Base-by-base conservation (phyloP, 1,140 invertebrate species). In the Xylocopa sonorina region DNA sequence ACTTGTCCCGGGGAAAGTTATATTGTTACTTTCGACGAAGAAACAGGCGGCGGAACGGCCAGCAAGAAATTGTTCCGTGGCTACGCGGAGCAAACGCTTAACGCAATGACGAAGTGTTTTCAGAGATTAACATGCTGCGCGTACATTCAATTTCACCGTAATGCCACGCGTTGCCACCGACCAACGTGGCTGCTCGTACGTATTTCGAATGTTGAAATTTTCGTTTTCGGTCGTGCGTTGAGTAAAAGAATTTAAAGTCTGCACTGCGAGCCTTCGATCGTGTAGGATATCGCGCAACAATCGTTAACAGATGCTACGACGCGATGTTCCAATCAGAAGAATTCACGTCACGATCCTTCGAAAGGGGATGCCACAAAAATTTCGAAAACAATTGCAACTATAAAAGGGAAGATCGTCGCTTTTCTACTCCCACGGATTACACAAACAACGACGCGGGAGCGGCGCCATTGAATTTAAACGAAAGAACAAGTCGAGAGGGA, bases 1-100 rank as follows among this genome's bases (percentile, higher is more conserved):
- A 73, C 64, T 57, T 64, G 66, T 63, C 51, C 66, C 34, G 63
- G 46, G n/a, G 27, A 2, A 77, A 82, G 57, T 67, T 75, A 75
- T 55, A 57, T 82, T 63, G 68, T 81, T 67, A 81, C 38, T 58
- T 64, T 77, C 71, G 60, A 34, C 48, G 24, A 24, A 14, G 21
- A 57, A 68, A 82, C 48, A 43, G 43, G 57, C 5, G n/a, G 24
- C 9, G 24, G 10, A 69, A 34, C 18, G 46, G 18, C n/a, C 38
- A 29, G 9, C 24, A 53, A 29, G 38, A 63, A 78, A 53, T 50
- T 55, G 9, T 60, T 34, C n/a, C 34, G 5, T 46, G 5, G 67
- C 50, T 58, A 24, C 32, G 27, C 24, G 41, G 21, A 27, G 38
- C 46, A 43, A 53, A 21, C 38, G 16, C 18, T 66, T 32, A 53